These are phyloP conservation scores for Eupithecia subfuscata DNA, from an alignment of 2,888 invertebrate species.

Conservation along the genomic window DNA sequence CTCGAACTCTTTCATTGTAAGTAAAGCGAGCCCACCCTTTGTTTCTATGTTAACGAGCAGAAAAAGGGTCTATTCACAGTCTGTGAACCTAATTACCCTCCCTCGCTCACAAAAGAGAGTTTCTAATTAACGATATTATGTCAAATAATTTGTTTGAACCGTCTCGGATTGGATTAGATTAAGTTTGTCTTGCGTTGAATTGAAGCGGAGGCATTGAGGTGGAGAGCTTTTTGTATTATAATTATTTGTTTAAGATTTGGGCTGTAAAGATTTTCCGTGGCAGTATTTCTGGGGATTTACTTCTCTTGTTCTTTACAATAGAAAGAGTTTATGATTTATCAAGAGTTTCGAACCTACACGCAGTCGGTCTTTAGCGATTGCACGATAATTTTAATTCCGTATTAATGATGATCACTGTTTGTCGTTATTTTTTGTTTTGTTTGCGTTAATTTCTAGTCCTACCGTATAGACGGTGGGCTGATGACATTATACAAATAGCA, in stretches of 20 bases:
- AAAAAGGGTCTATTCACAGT: constrained; percentile 82
- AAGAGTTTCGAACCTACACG: neutral
- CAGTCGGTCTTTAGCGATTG: no score
- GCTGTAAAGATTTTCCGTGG: neutral
- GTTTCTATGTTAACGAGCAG: constrained; percentile 82
- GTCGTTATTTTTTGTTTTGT: no score
- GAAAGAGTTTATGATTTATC: neutral
- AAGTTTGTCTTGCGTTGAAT: constrained; percentile 64
- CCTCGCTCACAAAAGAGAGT: constrained; percentile 78
- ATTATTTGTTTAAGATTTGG: neutral
- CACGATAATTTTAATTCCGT: no score
- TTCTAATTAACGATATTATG: constrained; percentile 84
- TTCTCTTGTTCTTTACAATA: neutral
- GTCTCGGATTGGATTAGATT: constrained; percentile 80
- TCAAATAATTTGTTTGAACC: constrained; percentile 83
- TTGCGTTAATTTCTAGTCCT: no score
- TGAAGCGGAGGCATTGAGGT: constrained; percentile 20
- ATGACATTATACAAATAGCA: no score
- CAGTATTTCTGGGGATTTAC: neutral
- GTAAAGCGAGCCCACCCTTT: constrained; percentile 77
- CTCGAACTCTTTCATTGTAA: constrained; percentile 71
- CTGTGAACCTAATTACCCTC: constrained; percentile 83
- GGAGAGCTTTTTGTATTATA: constrained; percentile 13
- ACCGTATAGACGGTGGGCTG: no score
- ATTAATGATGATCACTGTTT: no score